Evolutionary conservation across 2,888 invertebrate genomes (phyloP).

Genomic region (Pterostichus niger): DNA sequence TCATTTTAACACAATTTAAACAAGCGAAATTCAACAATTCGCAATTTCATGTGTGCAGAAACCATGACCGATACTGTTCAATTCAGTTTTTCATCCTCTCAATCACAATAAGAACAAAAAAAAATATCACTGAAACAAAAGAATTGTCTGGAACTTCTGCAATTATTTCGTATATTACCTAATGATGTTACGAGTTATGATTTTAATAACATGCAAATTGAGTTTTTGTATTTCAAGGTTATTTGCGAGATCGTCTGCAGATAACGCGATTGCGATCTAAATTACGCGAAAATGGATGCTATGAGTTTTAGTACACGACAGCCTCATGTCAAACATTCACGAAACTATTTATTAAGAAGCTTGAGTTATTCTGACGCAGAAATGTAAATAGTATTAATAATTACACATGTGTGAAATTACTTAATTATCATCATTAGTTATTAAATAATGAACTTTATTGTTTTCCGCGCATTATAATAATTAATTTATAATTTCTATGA

Average conservation of each 20-base stretch:
- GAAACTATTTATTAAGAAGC: slow-evolving; percentile 8
- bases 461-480: background rate
- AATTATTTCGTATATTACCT: slow-evolving; percentile 65
- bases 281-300: slow-evolving; percentile 53
- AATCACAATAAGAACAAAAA: slow-evolving; percentile 57
- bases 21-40: slow-evolving; percentile 20
- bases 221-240: slow-evolving; percentile 64
- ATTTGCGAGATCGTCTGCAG: slow-evolving; percentile 62
- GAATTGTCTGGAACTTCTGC: slow-evolving; percentile 58
- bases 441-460: slow-evolving; percentile 7
- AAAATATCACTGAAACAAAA: slow-evolving; percentile 59
- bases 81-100: slow-evolving; percentile 60
- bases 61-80: slow-evolving; percentile 62
- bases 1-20: slow-evolving; percentile 20
- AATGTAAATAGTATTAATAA: slow-evolving; percentile 12
- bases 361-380: background rate
- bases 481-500: too few relatives aligned
- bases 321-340: slow-evolving; percentile 19
- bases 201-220: slow-evolving; percentile 66
- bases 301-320: slow-evolving; percentile 46
- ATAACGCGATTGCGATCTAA: slow-evolving; percentile 55
- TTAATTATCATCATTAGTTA: slow-evolving; percentile 17
- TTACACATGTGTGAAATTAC: slow-evolving; percentile 42
- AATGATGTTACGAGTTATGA: slow-evolving; percentile 63
- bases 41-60: slow-evolving; percentile 40